phyloP scores from a whole-genome alignment of 2,113 vertebrate species.

The Poicephalus meyeri region DNA sequence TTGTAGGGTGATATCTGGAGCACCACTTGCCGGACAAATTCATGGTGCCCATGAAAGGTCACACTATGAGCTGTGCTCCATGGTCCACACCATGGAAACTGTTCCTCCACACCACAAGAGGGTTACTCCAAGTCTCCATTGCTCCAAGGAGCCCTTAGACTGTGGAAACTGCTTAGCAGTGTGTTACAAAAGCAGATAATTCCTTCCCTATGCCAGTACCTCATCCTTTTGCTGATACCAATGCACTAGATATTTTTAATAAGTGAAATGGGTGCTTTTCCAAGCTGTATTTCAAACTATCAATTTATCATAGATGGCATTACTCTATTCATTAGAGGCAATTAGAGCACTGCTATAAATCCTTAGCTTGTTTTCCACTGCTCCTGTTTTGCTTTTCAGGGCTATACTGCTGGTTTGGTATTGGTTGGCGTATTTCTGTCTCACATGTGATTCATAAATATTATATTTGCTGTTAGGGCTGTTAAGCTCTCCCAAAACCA shows the following conservation, averaged over 20 bases:
- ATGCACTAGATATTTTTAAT: not conserved
- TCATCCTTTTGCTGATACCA: not conserved
- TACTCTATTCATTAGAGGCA: not conserved
- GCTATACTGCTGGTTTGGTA: not conserved
- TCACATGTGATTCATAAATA: not conserved
- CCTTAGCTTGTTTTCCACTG: not conserved
- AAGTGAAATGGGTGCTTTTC: not conserved
- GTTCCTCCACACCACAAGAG: not conserved
- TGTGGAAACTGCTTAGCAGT: not conserved
- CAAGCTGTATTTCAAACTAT: constrained; percentile 5
- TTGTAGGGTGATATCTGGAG: not conserved
- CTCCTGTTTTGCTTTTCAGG: not conserved
- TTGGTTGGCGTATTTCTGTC: not conserved
- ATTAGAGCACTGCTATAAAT: constrained; percentile 18
- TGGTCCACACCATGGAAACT: not conserved
- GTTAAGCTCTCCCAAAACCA: not conserved
- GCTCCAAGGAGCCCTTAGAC: not conserved
- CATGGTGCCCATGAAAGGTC: not conserved
- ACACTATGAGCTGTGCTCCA: not conserved
- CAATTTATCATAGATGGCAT: not conserved
- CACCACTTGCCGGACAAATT: not conserved
- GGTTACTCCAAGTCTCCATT: not conserved
- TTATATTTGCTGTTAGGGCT: not conserved
- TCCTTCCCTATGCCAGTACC: not conserved
- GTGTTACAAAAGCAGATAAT: not conserved